These are phyloP conservation scores for Calidris pygmaea DNA, from an alignment of 2,113 vertebrate species.

Conservation along the genomic window DNA sequence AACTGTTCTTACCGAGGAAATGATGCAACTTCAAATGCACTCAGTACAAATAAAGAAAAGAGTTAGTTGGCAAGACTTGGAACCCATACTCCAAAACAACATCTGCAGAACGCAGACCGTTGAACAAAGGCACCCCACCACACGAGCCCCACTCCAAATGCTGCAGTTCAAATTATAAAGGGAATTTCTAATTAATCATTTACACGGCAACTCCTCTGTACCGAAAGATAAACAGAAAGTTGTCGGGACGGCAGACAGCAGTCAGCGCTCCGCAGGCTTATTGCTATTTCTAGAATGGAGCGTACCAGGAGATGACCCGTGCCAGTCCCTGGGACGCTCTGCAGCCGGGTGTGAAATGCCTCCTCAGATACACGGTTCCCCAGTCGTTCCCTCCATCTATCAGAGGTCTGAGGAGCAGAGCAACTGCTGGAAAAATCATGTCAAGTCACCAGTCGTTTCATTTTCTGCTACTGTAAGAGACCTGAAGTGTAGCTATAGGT, in stretches of 20 bases:
- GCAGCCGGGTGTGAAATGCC: not conserved
- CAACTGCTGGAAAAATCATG: not conserved
- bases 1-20: constrained; percentile 68
- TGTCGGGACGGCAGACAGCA: not conserved
- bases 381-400: not conserved
- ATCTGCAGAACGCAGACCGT: constrained; percentile 50
- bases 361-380: not conserved
- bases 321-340: not conserved
- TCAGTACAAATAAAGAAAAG: constrained; percentile 58
- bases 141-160: not conserved
- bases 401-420: not conserved
- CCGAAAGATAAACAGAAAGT: not conserved
- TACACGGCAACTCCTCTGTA: not conserved
- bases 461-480: not conserved
- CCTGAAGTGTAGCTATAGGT: not conserved
- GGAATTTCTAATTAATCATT: constrained; percentile 2
- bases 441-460: not conserved
- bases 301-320: not conserved
- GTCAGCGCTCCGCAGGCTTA: not conserved
- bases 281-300: not conserved
- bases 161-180: not conserved
- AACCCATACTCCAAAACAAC: constrained; percentile 60
- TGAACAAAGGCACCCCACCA: not conserved
- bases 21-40: constrained; percentile 69
- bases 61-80: constrained; percentile 41